Evolutionary conservation across 2,113 vertebrate genomes (phyloP), one percentile per base, ranked within the genome.

Genomic region (Bubo blakistoni): DNA sequence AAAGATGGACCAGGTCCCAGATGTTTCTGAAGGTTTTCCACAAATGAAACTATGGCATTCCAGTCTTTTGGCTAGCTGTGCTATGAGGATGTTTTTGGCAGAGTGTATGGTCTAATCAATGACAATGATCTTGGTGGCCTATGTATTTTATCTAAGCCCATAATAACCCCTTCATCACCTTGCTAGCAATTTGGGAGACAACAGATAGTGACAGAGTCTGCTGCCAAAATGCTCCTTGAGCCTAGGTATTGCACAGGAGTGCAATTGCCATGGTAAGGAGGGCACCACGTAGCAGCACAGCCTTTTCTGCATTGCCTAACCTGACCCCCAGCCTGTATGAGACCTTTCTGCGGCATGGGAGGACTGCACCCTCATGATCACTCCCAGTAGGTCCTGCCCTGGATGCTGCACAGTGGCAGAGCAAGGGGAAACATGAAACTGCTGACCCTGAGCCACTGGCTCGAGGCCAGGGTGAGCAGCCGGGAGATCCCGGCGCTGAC

Each of bases 291-390:
- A 55, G 51, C 51, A 89, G 55, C 47, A 32, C 42, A 55, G 52
- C 32, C 34, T 40, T 54, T 84, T 44, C 65, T 55, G 32, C 32
- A 4, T 51, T 47, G 57, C 44, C 25, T 24, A 63, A 32, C 4
- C 2, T 0, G 11, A 8, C 25, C 16, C n/a, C 24, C 14, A 47
- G 10, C n/a, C 61, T 44, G 8, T 21, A 16, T 0, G 0, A 58
- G 42, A 65, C 27, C 25, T 83, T 0, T 63, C 2, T 62, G 67
- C 1, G 4, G 42, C n/a, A 73, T 5, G 25, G 55, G 13, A 78
- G 34, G 38, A 26, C 63, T 66, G 86, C 47, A 81, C 17, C 51
- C 55, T 66, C n/a, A 8, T 27, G 17, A 66, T 51, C 4, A 2
- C 42, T 24, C 30, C 32, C 3, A 3, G 3, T 17, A 42, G 54